Conservation (phyloP, 2,113 vertebrate genomes). For the Pterocles burchelli region DNA sequence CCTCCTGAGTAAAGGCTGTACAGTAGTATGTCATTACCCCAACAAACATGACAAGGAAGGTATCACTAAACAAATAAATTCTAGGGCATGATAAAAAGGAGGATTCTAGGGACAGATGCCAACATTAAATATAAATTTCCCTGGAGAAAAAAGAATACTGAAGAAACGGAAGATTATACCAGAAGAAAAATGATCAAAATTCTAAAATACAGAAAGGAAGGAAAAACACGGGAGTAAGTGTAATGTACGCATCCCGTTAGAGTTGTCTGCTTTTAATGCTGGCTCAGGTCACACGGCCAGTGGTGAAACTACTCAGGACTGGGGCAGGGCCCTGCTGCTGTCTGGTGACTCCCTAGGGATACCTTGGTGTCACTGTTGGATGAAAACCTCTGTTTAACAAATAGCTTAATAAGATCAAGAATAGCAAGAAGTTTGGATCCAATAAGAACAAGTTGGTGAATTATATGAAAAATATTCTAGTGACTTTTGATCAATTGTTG, state of each 20-base stretch:
- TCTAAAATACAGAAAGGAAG: neutral
- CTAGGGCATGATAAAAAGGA: neutral
- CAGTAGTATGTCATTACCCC: neutral
- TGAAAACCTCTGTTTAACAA: neutral
- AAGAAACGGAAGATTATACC: neutral
- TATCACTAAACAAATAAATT: neutral
- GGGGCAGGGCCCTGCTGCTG: neutral
- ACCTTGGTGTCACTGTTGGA: neutral
- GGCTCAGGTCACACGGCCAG: neutral
- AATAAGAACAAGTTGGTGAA: neutral
- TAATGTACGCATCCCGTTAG: neutral
- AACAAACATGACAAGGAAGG: neutral
- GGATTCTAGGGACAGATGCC: neutral
- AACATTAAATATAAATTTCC: slow-evolving; percentile 7
- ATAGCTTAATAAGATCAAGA: neutral
- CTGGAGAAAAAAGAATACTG: neutral
- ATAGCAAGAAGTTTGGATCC: neutral
- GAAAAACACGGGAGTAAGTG: fast-evolving
- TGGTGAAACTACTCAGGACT: neutral
- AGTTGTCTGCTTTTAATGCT: neutral
- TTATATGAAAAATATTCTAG: neutral
- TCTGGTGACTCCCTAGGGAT: neutral
- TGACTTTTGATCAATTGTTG: neutral
- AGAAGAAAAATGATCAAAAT: neutral
- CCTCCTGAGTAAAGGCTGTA: neutral